Base-by-base conservation (phyloP, 2,797 vertebrate genomes). In the Phrynocephalus vlangalii region DNA sequence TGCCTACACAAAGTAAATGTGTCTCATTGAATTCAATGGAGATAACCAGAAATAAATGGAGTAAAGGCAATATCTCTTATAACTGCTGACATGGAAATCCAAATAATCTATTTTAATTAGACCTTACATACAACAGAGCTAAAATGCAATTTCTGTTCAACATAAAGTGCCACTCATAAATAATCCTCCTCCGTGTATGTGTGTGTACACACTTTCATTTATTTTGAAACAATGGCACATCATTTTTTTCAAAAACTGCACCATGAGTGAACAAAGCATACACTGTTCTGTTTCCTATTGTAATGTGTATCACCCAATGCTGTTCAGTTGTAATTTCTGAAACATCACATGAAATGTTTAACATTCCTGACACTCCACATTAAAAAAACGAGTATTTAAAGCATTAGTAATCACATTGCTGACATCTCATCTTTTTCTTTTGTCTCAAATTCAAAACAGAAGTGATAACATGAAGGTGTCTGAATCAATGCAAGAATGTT, bases 201-300 rank as follows among this genome's bases (percentile, higher is more conserved):
- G 52, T 56, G 52, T 18, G 67, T 13, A 30, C n/a, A 75, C 84
- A 24, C 13, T 63, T 30, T 20, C n/a, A 52, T 30, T 80, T 81
- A 75, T 80, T 87, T 84, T 82, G 30, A 26, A 81, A 71, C 63
- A 81, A 28, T 84, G 24, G 22, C 10, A 26, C 6, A 70, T 38
- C n/a, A 73, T 30, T 79, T 63, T 63, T 63, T 63, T 30, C 30
- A 71, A 71, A 63, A 63, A 16, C 50, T 33, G 15, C 44, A 63
- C 48, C 79, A 22, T 81, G 73, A 66, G 76, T 82, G n/a, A 85
- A 85, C 28, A 75, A 85, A 66, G 22, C 56, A 87, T 13, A n/a
- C 38, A 52, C 38, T 11, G 38, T 67, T 78, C 5, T 24, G 28
- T 33, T 11, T 87, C 10, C 22, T 75, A 75, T 22, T 66, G 70